These are phyloP conservation scores for Therioaphis trifolii DNA, from an alignment of 2,888 invertebrate genomes.

Conservation along the genomic window DNA sequence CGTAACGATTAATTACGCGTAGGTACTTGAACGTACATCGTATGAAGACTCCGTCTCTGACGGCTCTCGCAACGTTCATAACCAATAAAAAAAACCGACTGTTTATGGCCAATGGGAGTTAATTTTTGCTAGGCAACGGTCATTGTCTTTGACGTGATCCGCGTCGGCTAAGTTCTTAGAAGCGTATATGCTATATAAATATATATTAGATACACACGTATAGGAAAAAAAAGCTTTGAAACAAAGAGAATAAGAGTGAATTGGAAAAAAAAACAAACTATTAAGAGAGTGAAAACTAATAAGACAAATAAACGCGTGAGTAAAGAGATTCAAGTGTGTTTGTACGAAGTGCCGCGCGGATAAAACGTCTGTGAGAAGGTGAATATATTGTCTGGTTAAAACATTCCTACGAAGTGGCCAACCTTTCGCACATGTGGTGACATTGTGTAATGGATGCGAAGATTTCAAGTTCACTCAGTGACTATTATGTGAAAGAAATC, in stretches of 20 bases:
- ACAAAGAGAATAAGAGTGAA: conserved; percentile 15
- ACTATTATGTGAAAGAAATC: neutral
- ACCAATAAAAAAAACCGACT: neutral
- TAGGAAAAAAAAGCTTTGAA: neutral
- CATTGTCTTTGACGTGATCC: conserved; percentile 17
- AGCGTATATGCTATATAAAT: neutral
- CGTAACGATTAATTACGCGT: too few relatives aligned
- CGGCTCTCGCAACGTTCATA: neutral
- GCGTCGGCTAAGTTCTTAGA: conserved; percentile 42
- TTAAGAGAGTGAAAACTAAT: conserved; percentile 36
- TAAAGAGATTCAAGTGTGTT: neutral
- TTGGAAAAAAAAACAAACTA: neutral
- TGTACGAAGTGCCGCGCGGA: neutral
- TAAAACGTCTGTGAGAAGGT: neutral
- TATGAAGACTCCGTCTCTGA: neutral
- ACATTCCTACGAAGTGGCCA: conserved; percentile 17
- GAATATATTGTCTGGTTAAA: conserved; percentile 13
- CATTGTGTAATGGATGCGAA: conserved; percentile 7
- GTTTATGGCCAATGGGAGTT: conserved; percentile 3
- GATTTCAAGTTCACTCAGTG: conserved; percentile 20
- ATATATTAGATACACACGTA: neutral
- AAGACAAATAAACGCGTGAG: conserved; percentile 3
- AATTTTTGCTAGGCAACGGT: neutral
- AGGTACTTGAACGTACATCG: neutral
- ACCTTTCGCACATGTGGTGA: neutral